Base-by-base conservation (phyloP, 2,888 invertebrate genomes). In the Leucozona laternaria region DNA sequence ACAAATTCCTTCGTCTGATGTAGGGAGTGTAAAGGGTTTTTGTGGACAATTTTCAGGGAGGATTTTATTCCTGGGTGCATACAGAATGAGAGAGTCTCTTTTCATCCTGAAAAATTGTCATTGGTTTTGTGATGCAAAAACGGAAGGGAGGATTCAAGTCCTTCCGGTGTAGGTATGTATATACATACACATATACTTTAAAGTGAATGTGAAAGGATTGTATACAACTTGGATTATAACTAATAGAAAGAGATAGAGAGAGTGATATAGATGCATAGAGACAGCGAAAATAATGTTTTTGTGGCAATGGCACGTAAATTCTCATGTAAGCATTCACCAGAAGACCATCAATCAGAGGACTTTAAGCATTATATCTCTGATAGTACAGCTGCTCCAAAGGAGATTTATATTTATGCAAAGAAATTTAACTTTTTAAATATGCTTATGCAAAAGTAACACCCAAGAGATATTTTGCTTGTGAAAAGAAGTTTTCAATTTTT, bases 301-400 rank as follows among this genome's bases (percentile, higher is more conserved):
- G 48, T 75, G 40, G 25, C 22, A 25, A 62, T 48, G 40, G 57
- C 45, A 73, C 28, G 66, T 68, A 45, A 45, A 80, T 53, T 55
- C 8, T 48, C 53, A 60, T 58, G 66, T 34, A 62, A 71, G 17
- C 71, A 71, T 64, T 76, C 40, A 45, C 37, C 37, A 37, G 31
- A 53, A 72, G 80, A 72, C 45, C 77, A 85, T 85, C 84, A 85
- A 80, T 85, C 84, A 85, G 55, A 25, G 25, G 45, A 66, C 48
- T 28, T 62, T 62, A 58, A 22, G 34, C 17, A 85, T 68, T 58
- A 66, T 64, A 53, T 53, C 11, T 68, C 15, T 37, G 17, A 34
- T 60, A 40, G 17, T 77, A 43, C 71, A 80, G 60, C 72, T 80
- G 84, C 15, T 48, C n/a, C 4, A 40, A 31, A 40, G 37, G 22